Evolutionary conservation across 2,113 vertebrate species (phyloP).

Genomic region (Myanophis thanlyinensis): DNA sequence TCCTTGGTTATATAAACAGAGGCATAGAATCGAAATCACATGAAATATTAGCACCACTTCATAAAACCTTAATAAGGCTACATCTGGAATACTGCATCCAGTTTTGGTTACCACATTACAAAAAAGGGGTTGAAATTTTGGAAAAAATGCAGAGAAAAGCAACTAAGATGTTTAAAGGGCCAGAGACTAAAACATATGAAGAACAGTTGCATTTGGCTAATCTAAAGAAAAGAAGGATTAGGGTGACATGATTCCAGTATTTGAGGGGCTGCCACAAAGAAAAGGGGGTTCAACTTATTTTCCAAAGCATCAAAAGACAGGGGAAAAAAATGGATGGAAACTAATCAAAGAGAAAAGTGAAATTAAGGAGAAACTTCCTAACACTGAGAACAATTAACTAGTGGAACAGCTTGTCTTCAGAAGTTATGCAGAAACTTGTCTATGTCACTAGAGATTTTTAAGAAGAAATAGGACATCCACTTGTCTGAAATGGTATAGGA

Average conservation of each 20-base stretch:
- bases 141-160: background rate
- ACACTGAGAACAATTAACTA: no score
- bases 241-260: background rate
- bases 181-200: background rate
- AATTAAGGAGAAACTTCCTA: background rate
- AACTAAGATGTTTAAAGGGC: background rate
- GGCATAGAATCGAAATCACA: no score
- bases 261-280: background rate
- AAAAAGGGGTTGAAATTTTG: background rate
- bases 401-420: background rate
- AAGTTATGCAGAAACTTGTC: background rate
- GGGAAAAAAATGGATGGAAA: background rate
- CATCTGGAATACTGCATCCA: background rate
- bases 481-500: background rate
- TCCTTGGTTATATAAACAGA: background rate
- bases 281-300: background rate
- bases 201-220: background rate
- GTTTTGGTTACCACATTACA: background rate
- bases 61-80: background rate
- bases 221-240: background rate
- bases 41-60: background rate
- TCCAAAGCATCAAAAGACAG: background rate
- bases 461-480: background rate
- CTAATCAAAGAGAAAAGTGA: background rate
- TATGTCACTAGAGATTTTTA: background rate